Conservation (phyloP, 2,797 vertebrate species). For the Oceanodroma leucorhoa region DNA sequence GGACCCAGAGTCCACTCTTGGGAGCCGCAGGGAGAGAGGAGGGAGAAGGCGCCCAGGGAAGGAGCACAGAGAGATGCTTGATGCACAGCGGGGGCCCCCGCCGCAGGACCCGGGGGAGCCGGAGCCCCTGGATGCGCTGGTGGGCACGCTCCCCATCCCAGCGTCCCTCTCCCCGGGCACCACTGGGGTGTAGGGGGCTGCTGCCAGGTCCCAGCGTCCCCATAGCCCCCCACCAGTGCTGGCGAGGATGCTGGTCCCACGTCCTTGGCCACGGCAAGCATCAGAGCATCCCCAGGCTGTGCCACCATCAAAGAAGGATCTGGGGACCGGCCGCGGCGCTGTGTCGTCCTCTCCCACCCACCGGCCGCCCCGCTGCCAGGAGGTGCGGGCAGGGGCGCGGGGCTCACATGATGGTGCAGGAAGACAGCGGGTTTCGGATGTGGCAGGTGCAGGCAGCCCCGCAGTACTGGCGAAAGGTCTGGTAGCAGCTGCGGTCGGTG, state of each 20-base stretch:
- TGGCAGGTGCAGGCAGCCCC: constrained; percentile 98
- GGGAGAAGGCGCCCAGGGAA: not conserved
- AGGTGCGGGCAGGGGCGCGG: not conserved
- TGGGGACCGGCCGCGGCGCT: rapidly evolving
- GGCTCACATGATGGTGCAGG: constrained; percentile 96
- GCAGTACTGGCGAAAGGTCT: constrained; percentile 98
- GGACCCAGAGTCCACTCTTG: not conserved
- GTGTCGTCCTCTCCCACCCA: not conserved
- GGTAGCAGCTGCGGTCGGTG: constrained; percentile 97
- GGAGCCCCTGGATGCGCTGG: not conserved
- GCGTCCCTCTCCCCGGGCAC: not conserved
- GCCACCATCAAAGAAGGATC: not conserved
- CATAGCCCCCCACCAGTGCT: rapidly evolving
- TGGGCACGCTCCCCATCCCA: not conserved
- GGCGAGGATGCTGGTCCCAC: not conserved
- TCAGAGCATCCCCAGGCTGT: not conserved
- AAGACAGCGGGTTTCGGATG: constrained; percentile 92
- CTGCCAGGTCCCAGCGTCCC: not conserved
- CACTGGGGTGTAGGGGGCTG: rapidly evolving
- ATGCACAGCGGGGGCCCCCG: not conserved
- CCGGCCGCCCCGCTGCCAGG: not conserved
- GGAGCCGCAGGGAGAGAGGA: not conserved
- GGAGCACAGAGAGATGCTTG: rapidly evolving
- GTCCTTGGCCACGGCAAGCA: not conserved
- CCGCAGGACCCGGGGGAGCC: rapidly evolving